phyloP scores from a whole-genome alignment of 1,140 invertebrate genomes.

The Idris sp. region DNA sequence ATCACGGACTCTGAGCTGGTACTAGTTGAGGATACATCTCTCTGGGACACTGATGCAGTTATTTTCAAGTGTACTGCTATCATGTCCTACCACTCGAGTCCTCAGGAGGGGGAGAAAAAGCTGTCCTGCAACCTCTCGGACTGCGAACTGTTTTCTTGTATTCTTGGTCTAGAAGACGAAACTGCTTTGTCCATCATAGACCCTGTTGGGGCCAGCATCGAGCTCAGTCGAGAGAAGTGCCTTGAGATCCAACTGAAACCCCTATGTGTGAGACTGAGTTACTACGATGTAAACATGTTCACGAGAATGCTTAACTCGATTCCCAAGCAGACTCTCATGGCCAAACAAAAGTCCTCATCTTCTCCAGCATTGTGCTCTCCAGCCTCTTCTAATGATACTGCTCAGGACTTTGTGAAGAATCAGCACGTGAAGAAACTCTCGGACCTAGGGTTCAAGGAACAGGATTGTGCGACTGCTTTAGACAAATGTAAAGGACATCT shows the following conservation, averaged over 20 bases:
- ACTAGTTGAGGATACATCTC: constrained; percentile 92
- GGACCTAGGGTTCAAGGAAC: constrained; percentile 84
- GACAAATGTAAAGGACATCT: constrained; percentile 83
- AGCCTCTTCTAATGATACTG: constrained; percentile 50
- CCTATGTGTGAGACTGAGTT: constrained; percentile 93
- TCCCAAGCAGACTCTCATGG: constrained; percentile 85
- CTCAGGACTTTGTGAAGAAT: constrained; percentile 71
- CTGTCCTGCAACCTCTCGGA: constrained; percentile 92
- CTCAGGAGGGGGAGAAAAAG: constrained; percentile 84
- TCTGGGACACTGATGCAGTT: constrained; percentile 94
- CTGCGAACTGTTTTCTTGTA: constrained; percentile 96
- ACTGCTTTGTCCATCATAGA: constrained; percentile 98
- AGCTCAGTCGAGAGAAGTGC: constrained; percentile 79
- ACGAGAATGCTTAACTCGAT: constrained; percentile 91
- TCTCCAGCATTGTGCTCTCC: constrained; percentile 28
- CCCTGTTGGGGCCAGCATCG: constrained; percentile 90
- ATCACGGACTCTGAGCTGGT: constrained; percentile 97
- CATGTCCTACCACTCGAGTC: constrained; percentile 84
- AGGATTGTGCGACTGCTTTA: constrained; percentile 86
- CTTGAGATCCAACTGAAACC: constrained; percentile 76
- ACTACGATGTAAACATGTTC: constrained; percentile 96
- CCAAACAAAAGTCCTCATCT: constrained; percentile 74
- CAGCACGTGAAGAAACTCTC: constrained; percentile 80
- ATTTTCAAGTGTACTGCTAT: constrained; percentile 95
- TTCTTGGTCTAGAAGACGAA: constrained; percentile 93